A percentile compares a stretch with the other conserved stretches of the same genome.
Evolutionary conservation across 37 sponge, comb jelly and placozoan genomes (phyloP).

Genomic region (Crambe crambe): DNA sequence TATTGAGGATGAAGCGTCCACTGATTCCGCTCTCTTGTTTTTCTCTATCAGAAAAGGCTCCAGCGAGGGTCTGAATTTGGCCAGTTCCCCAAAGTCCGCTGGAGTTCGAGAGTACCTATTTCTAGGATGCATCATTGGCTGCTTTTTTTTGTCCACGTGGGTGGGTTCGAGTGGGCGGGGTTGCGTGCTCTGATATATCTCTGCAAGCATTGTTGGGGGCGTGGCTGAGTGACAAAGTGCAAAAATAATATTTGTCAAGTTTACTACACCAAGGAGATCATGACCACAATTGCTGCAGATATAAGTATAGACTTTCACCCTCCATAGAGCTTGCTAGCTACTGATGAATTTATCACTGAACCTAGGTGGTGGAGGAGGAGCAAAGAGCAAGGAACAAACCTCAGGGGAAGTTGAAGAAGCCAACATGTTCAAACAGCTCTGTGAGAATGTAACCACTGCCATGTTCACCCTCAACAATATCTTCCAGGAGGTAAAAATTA

Average conservation of each 20-base stretch:
- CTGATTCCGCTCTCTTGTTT: not conserved
- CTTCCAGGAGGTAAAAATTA: constrained; percentile 48
- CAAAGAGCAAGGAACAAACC: no score
- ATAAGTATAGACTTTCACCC: not conserved
- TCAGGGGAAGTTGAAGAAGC: no score
- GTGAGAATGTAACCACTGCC: constrained; percentile 48
- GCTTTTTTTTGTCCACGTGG: not conserved
- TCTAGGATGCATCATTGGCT: constrained; percentile 77
- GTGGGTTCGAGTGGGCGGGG: no score
- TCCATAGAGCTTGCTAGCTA: not conserved
- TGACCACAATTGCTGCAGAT: no score
- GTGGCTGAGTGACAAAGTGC: not conserved
- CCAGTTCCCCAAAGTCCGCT: constrained; percentile 70
- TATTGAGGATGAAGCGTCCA: not conserved
- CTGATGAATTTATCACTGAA: not conserved
- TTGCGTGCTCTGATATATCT: no score
- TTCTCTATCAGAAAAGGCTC: constrained; percentile 53
- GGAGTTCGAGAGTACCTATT: constrained; percentile 64
- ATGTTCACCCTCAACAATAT: constrained; percentile 31
- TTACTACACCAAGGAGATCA: no score
- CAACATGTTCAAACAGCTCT: constrained; percentile 52
- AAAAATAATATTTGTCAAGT: not conserved
- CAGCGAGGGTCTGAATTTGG: constrained; percentile 46
- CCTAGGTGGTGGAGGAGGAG: no score
- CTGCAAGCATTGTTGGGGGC: no score